A percentile compares a stretch with the other conserved stretches of the same genome.
Conservation (phyloP, 2,888 invertebrate species). For the Heteromyza rotundicornis region DNA sequence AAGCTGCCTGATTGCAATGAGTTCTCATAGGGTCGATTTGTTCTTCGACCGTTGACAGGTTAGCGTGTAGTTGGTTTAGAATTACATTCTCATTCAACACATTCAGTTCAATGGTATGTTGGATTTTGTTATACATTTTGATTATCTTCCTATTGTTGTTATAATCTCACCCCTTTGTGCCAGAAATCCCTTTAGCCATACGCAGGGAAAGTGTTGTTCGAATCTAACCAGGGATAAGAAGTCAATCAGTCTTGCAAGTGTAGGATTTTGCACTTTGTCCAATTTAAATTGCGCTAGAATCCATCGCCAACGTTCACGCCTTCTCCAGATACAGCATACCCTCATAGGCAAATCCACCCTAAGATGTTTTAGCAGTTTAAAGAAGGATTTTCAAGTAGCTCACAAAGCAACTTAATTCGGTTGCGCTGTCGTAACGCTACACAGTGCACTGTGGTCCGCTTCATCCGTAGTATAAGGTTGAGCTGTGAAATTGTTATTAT, state of each 20-base stretch:
- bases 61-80: constrained; percentile 50
- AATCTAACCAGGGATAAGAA: constrained; percentile 56
- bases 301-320: constrained; percentile 14
- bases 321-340: not conserved
- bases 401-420: not conserved
- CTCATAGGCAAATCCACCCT: not conserved
- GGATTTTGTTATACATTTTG: constrained; percentile 53
- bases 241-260: constrained; percentile 58
- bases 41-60: constrained; percentile 42
- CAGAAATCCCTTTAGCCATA: not conserved
- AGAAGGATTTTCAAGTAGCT: no score
- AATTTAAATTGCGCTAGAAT: constrained; percentile 44
- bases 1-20: constrained; percentile 33
- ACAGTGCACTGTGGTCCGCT: no score
- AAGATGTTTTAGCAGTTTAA: constrained; percentile 5
- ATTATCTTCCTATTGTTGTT: constrained; percentile 54
- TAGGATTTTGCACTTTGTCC: constrained; percentile 55
- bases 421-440: no score
- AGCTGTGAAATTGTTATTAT: not conserved
- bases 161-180: constrained; percentile 10
- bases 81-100: constrained; percentile 38
- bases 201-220: constrained; percentile 39
- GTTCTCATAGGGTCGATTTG: constrained; percentile 26
- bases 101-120: constrained; percentile 17
- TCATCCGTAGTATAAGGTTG: not conserved